Evolutionary conservation across 2,797 vertebrate species (phyloP), one percentile per base, ranked within the genome.

Genomic region (Epinephelus awoara): DNA sequence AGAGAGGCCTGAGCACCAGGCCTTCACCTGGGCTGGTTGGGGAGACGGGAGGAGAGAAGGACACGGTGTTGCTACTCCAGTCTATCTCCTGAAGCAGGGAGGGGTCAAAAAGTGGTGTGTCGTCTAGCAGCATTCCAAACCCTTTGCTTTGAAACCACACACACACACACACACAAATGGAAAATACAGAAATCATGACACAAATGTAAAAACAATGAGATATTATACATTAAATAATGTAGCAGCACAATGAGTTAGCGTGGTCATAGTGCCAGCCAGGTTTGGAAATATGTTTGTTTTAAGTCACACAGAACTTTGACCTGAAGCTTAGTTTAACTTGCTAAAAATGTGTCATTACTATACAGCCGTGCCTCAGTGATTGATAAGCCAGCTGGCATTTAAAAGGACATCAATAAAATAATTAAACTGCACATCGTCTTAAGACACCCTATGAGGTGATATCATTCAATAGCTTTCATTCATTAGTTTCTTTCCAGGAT

Each of bases 31-130:
- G 98, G 42, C 95, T 89, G 27, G 93, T 73, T 0, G 97, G 97
- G 52, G 97, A 98, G 86, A 99, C 97, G 0, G 94, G 90, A 4
- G 98, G 98, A 64, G 95, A 97, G 92, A 99, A 99, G 0, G 92
- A 86, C 0, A 94, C 94, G 0, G 87, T 94, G 86, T 96, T 98
- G 93, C 95, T 92, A 0, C 95, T 97, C 98, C 98, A 99, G 94
- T 99, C 97, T 0, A 99, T 92, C 2, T 98, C 97, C 13, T 94
- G 91, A 65, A 99, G 97, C 29, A 99, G 90, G 19, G 80, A 90
- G 1, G 97, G 97, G 71, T 99, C 97, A 86, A 99, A 99, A 77
- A 99, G 94, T 0, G 98, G 98, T 0, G 94, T 96, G 89, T 98
- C 97, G 19, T 98, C 96, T 34, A 96, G 96, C 93, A 97, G 92